Evolutionary conservation across 1,140 invertebrate species (phyloP).

Genomic region (Meteorus sp.): DNA sequence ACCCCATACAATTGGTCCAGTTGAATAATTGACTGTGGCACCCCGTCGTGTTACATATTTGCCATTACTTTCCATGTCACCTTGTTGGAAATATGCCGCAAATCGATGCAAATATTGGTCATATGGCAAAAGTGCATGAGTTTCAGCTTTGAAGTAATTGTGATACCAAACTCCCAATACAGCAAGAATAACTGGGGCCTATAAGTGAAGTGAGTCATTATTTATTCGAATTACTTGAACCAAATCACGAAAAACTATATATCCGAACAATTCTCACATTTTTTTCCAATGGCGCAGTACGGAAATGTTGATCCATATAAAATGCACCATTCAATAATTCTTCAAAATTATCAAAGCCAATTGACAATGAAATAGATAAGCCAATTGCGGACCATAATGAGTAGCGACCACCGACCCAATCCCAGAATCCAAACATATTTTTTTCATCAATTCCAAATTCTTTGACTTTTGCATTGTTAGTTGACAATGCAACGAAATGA

Average conservation of each 20-base stretch:
- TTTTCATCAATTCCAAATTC: conserved; percentile 96
- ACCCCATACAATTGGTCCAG: conserved; percentile 78
- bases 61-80: conserved; percentile 99
- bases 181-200: conserved; percentile 94
- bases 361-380: conserved; percentile 89
- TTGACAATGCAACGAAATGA: conserved; percentile 98
- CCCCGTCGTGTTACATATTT: conserved; percentile 89
- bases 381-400: conserved; percentile 99
- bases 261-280: conserved; percentile 81
- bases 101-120: conserved; percentile 99
- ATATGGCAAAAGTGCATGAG: conserved; percentile 94
- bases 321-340: conserved; percentile 88
- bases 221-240: conserved; percentile 10
- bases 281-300: conserved; percentile 81
- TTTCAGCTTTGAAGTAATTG: conserved; percentile 95
- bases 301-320: conserved; percentile 95
- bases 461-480: conserved; percentile 89
- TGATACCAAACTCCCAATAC: conserved; percentile 95
- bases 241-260: no score
- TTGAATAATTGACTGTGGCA: conserved; percentile 75
- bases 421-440: conserved; percentile 99
- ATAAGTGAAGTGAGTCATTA: conserved; percentile 29
- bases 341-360: conserved; percentile 97
- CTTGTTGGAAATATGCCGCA: conserved; percentile 99
- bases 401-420: conserved; percentile 99